phyloP scores from a whole-genome alignment of 1,140 invertebrate species.

The Drosophila nigromelanica region DNA sequence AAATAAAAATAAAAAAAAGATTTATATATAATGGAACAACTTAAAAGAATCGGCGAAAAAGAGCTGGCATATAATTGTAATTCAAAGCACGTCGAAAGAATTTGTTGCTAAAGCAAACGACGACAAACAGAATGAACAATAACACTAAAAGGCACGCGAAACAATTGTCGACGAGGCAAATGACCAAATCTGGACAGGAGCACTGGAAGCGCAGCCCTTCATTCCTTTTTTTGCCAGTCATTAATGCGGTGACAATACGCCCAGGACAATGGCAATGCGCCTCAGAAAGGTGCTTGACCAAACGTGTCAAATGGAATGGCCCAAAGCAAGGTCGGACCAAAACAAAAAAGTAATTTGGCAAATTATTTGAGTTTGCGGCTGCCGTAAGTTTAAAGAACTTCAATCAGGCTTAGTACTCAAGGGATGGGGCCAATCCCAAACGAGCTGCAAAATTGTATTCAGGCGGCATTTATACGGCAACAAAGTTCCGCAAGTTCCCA shows the following conservation, averaged over 20 bases:
- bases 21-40: conserved; percentile 34
- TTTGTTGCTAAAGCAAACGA: conserved; percentile 76
- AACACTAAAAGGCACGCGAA: conserved; percentile 76
- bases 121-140: conserved; percentile 62
- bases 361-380: conserved; percentile 79
- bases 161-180: conserved; percentile 67
- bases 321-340: conserved; percentile 53
- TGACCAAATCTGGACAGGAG: conserved; percentile 41
- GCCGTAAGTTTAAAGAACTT: conserved; percentile 78
- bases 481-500: conserved; percentile 61
- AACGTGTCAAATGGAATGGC: conserved; percentile 61
- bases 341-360: conserved; percentile 78
- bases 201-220: conserved; percentile 17
- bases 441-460: conserved; percentile 56
- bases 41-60: conserved; percentile 43
- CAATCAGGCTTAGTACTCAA: conserved; percentile 59
- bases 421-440: background rate
- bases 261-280: conserved; percentile 16
- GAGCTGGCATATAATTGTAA: conserved; percentile 67
- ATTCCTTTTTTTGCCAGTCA: conserved; percentile 43
- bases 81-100: conserved; percentile 75
- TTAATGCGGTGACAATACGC: conserved; percentile 61
- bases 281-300: conserved; percentile 70
- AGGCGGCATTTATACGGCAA: conserved; percentile 42
- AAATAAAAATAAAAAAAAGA: conserved; percentile 17